Conservation (phyloP, 1,140 invertebrate genomes). For the Drosophila murphyi region DNA sequence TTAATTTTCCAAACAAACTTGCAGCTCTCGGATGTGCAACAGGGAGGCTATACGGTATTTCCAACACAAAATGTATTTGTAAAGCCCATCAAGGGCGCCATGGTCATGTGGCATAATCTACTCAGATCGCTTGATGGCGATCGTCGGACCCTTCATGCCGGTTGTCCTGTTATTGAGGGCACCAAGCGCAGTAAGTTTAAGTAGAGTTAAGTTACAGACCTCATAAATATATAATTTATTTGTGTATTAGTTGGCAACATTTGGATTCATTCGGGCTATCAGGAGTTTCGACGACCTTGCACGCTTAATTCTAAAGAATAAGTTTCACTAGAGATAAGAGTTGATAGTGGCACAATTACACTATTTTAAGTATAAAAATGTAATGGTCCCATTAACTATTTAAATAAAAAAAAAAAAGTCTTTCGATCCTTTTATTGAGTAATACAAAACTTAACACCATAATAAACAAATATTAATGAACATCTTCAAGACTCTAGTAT, state of each 20-base stretch:
- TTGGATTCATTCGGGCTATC: constrained; percentile 62
- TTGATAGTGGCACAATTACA: background rate
- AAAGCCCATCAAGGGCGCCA: constrained; percentile 94
- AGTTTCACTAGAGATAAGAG: constrained; percentile 42
- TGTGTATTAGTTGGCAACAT: constrained; percentile 68
- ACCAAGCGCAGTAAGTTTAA: constrained; percentile 92
- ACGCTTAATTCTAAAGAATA: constrained; percentile 48
- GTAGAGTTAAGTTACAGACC: background rate
- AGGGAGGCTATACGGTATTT: constrained; percentile 98
- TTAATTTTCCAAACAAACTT: constrained; percentile 66
- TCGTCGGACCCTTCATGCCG: constrained; percentile 95
- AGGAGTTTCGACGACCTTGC: constrained; percentile 72
- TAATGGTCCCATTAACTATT: too few species aligned
- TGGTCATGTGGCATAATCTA: constrained; percentile 98
- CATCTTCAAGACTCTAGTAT: too few species aligned
- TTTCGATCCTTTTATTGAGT: too few species aligned
- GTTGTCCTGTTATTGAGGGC: constrained; percentile 97
- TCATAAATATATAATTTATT: constrained; percentile 13
- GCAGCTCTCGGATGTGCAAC: constrained; percentile 96
- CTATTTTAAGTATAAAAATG: background rate
- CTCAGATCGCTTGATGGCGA: constrained; percentile 95
- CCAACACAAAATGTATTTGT: constrained; percentile 92
- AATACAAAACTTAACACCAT: too few species aligned
- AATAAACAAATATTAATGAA: too few species aligned
- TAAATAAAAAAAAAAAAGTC: too few species aligned